Evolutionary conservation across 2,113 vertebrate species (phyloP), one percentile per base, ranked within the genome.

Genomic region (Campylorhamphus procurvoides): DNA sequence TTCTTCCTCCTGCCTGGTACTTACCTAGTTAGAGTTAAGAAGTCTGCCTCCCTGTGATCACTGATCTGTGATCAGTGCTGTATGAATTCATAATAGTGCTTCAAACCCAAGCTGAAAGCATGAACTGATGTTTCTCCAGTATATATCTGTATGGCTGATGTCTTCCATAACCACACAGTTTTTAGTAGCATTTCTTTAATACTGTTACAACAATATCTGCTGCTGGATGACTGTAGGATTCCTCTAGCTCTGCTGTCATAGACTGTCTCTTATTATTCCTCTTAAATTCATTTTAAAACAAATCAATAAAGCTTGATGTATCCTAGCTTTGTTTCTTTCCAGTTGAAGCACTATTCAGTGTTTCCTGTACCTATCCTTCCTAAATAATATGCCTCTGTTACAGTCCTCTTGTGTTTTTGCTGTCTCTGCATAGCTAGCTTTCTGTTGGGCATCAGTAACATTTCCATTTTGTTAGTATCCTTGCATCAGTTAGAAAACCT

Each of bases 1-100:
- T 75, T 58, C 39, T 33, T 80, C 12, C 28, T 83, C 18, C 29
- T 83, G 25, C 39, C 42, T 69, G 17, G 3, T 73, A 10, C n/a
- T 94, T 81, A n/a, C 7, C 24, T 33, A 25, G 18, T 56, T 77
- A 60, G n/a, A 52, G 3, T 76, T 79, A 28, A 63, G n/a, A 46
- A 66, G 16, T 33, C 25, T 47, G 4, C 28, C 5, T 67, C 0
- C 0, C n/a, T n/a, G n/a, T n/a, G n/a, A n/a, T n/a, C n/a, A n/a
- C n/a, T n/a, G n/a, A 46, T 77, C n/a, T 49, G 31, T 39, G 24
- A 74, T 69, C 14, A 33, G 22, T 19, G 28, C 49, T n/a, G 8
- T 55, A 17, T 73, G n/a, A 80, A 62, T 83, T 62, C 4, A 35
- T 52, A 23, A 10, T 24, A 25, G 14, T n/a, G 27, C 49, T 86